Conservation (phyloP, 2,888 invertebrate species). For the Arctia plantaginis region DNA sequence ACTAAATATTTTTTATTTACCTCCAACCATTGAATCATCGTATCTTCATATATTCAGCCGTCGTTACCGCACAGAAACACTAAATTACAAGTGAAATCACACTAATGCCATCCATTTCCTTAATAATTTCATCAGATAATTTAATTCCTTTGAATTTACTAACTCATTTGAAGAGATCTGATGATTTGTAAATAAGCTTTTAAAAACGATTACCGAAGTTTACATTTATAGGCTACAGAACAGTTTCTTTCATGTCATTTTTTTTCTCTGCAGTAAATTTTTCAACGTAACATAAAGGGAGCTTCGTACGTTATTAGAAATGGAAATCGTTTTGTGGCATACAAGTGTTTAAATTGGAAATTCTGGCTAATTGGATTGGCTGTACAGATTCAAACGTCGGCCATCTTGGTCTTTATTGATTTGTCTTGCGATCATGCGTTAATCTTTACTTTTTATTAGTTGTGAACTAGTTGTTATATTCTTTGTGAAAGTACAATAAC, state of each 20-base stretch:
- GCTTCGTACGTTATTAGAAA: slow-evolving; percentile 73
- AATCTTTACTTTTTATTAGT: background rate
- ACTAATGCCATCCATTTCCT: slow-evolving; percentile 46
- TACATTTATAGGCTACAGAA: slow-evolving; percentile 67
- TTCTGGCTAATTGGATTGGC: background rate
- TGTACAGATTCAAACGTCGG: background rate
- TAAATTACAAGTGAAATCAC: slow-evolving; percentile 47
- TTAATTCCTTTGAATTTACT: slow-evolving; percentile 50
- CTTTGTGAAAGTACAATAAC: background rate
- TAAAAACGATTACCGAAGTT: slow-evolving; percentile 47
- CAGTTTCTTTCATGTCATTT: slow-evolving; percentile 79
- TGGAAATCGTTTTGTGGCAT: slow-evolving; percentile 67
- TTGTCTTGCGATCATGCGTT: too few species aligned
- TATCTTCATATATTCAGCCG: slow-evolving; percentile 18
- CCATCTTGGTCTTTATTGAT: background rate
- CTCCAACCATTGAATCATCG: slow-evolving; percentile 8
- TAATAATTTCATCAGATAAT: slow-evolving; percentile 50
- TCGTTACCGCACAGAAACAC: slow-evolving; percentile 41
- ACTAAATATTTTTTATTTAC: slow-evolving; percentile 31
- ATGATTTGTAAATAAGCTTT: slow-evolving; percentile 53
- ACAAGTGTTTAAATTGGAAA: slow-evolving; percentile 41
- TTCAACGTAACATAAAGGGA: slow-evolving; percentile 73
- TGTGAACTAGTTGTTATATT: background rate
- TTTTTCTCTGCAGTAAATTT: slow-evolving; percentile 75
- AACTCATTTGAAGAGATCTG: slow-evolving; percentile 37